phyloP scores from a whole-genome alignment of 2,797 vertebrate genomes.

The Myotis daubentonii region DNA sequence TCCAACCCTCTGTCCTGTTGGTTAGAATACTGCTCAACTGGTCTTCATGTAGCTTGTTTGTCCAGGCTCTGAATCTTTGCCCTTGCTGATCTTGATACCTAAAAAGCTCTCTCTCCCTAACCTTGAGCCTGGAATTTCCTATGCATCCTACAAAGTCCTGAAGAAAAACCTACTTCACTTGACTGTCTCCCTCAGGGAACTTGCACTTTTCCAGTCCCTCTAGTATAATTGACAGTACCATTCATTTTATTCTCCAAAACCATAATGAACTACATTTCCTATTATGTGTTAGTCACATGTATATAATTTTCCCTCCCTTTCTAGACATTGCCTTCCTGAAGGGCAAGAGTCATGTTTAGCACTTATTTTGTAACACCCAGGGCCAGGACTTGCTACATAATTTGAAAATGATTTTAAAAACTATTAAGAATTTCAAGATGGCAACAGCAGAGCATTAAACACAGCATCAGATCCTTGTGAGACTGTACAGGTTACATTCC shows the following conservation, averaged over 20 bases:
- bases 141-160: neutral
- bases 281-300: neutral
- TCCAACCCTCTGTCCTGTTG: neutral
- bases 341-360: neutral
- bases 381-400: conserved; percentile 5
- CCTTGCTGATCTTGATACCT: neutral
- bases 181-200: neutral
- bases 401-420: conserved; percentile 37
- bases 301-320: conserved; percentile 42
- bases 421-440: conserved; percentile 36
- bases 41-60: neutral
- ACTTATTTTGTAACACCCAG: conserved; percentile 16
- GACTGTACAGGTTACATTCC: neutral
- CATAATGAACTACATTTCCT: neutral
- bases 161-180: neutral
- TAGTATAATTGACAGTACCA: neutral
- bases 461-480: neutral
- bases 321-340: conserved; percentile 21
- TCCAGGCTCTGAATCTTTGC: neutral
- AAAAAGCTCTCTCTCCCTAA: neutral
- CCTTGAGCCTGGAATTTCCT: neutral
- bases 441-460: neutral
- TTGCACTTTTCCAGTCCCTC: neutral
- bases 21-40: neutral
- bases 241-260: conserved; percentile 24